A percentile compares a stretch with the other conserved stretches of the same genome.
Conservation (phyloP, 1,140 invertebrate genomes). For the Hycleus cichorii region DNA sequence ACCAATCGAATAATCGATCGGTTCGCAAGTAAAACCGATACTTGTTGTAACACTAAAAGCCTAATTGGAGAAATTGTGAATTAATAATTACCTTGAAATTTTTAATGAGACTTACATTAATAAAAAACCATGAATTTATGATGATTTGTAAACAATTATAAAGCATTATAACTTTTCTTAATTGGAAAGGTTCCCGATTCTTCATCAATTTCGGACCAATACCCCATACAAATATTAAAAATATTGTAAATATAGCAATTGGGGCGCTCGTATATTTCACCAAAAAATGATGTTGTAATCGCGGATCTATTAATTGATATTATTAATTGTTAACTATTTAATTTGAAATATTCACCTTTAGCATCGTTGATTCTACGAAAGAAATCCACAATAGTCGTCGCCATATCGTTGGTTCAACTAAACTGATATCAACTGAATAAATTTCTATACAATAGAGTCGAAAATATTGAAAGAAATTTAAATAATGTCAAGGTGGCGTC, state of each 20-base stretch:
- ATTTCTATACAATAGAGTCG: no score
- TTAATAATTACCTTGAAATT: not conserved
- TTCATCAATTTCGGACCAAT: slow-evolving; percentile 69
- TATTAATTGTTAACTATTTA: no score
- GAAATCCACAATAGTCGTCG: no score
- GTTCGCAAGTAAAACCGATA: not conserved
- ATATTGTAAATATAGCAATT: slow-evolving; percentile 51
- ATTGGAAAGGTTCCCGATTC: slow-evolving; percentile 59
- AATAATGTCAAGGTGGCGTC: no score
- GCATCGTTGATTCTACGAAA: no score
- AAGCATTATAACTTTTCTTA: slow-evolving; percentile 60
- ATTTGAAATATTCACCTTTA: no score
- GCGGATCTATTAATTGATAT: slow-evolving; percentile 46
- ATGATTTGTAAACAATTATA: slow-evolving; percentile 72
- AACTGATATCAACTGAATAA: no score
- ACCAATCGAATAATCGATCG: not conserved
- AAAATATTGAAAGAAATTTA: no score
- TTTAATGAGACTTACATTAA: slow-evolving; percentile 48
- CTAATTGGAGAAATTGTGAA: not conserved
- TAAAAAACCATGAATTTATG: slow-evolving; percentile 53
- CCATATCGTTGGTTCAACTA: no score
- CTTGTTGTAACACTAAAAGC: not conserved
- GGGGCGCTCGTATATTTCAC: slow-evolving; percentile 52
- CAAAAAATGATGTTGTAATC: slow-evolving; percentile 53
- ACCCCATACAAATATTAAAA: slow-evolving; percentile 59